A percentile compares a stretch with the other conserved stretches of the same genome.
Conservation (phyloP, 1,140 invertebrate species). For the Drosophila tsacasi region DNA sequence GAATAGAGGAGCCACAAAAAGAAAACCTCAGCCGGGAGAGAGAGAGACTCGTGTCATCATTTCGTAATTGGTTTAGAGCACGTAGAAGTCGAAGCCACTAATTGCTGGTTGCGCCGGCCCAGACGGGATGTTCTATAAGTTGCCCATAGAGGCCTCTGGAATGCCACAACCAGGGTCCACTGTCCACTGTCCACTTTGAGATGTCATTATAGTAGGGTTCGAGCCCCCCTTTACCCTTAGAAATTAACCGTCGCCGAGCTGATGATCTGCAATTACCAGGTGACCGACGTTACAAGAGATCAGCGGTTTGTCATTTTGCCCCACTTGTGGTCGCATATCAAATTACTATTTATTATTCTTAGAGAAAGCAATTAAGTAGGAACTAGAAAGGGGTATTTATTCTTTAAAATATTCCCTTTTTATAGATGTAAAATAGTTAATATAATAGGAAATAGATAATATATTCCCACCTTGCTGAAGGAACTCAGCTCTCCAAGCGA, state of each 20-base stretch:
- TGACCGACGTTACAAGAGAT: slow-evolving; percentile 4
- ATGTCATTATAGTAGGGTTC: slow-evolving; percentile 49
- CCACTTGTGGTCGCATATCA: slow-evolving; percentile 35
- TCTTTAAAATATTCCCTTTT: background rate
- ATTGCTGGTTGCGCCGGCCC: slow-evolving; percentile 51
- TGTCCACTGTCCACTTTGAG: slow-evolving; percentile 28
- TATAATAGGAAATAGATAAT: too few species aligned
- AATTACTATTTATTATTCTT: slow-evolving; percentile 2
- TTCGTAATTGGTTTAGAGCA: slow-evolving; percentile 71
- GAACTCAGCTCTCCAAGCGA: too few species aligned
- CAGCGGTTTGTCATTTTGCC: slow-evolving; percentile 18
- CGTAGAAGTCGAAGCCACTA: slow-evolving; percentile 53
- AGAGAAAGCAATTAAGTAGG: background rate
- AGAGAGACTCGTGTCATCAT: slow-evolving; percentile 68
- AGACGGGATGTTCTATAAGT: slow-evolving; percentile 45
- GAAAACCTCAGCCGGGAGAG: background rate
- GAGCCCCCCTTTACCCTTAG: too few species aligned
- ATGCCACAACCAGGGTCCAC: background rate
- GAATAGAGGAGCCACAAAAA: slow-evolving; percentile 4
- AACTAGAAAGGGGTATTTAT: background rate
- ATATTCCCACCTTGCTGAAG: too few species aligned
- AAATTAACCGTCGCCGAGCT: slow-evolving; percentile 14
- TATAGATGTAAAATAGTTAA: background rate
- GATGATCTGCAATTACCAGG: slow-evolving; percentile 45
- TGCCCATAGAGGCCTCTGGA: background rate